phyloP scores from a whole-genome alignment of 2,888 invertebrate species.

The Drosophila gaucha region DNA sequence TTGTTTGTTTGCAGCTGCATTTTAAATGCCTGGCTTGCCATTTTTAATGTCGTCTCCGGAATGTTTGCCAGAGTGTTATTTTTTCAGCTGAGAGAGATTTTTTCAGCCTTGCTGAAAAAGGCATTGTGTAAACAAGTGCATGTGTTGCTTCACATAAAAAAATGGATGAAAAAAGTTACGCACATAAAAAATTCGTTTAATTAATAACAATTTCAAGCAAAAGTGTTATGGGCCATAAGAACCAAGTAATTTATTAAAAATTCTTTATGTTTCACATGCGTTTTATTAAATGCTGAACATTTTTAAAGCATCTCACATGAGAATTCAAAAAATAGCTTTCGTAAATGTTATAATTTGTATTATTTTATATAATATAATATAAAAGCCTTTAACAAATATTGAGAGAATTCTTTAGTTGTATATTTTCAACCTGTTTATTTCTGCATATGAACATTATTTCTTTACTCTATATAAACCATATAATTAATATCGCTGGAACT shows the following conservation, averaged over 20 bases:
- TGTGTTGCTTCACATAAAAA: background rate
- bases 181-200: constrained; percentile 3
- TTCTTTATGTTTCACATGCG: background rate
- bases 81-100: constrained; percentile 14
- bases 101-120: background rate
- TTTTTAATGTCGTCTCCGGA: constrained; percentile 48
- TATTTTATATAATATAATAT: background rate
- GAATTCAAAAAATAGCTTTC: too few relatives aligned
- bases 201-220: constrained; percentile 12
- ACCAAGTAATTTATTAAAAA: background rate
- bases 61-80: constrained; percentile 37
- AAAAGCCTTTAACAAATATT: background rate
- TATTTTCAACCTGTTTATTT: background rate
- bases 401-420: background rate
- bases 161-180: background rate
- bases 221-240: constrained; percentile 3
- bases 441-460: background rate
- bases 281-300: background rate
- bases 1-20: constrained; percentile 40
- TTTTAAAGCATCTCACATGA: too few relatives aligned
- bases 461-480: background rate
- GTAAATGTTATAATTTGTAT: background rate
- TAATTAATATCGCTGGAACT: constrained; percentile 1
- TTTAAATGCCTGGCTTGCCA: constrained; percentile 46
- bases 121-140: background rate